These are phyloP conservation scores for Netelia melanura DNA, from an alignment of 2,888 invertebrate species.

Conservation along the genomic window DNA sequence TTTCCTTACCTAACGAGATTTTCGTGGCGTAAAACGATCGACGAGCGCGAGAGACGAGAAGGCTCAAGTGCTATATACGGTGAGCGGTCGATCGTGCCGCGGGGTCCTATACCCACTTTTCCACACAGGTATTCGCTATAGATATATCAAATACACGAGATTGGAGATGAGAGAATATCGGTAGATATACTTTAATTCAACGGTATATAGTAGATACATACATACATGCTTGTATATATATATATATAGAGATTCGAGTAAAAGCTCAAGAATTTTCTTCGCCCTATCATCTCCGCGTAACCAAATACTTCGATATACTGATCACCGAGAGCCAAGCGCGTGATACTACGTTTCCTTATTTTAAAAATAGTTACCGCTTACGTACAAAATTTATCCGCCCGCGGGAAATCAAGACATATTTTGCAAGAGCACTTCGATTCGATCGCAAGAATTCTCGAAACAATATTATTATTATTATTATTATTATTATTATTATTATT, in stretches of 20 bases:
- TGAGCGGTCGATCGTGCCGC: constrained; percentile 42
- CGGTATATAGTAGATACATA: not conserved
- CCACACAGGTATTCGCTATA: not conserved
- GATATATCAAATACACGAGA: constrained; percentile 23
- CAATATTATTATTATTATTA: not conserved
- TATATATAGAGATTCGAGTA: constrained; percentile 14
- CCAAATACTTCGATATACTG: constrained; percentile 45
- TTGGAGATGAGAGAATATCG: constrained; percentile 56
- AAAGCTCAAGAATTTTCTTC: constrained; percentile 41
- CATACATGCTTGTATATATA: constrained; percentile 33
- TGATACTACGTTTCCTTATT: not conserved
- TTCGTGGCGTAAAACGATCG: constrained; percentile 66
- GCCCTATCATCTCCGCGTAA: constrained; percentile 12
- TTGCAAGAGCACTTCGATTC: constrained; percentile 12
- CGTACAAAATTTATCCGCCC: not conserved
- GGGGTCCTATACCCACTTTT: constrained; percentile 8
- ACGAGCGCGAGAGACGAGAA: constrained; percentile 35
- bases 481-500: no score
- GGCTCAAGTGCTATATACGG: constrained; percentile 15
- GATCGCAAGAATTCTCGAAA: constrained; percentile 6
- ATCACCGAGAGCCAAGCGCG: not conserved
- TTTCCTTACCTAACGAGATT: constrained; percentile 69
- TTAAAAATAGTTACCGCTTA: not conserved
- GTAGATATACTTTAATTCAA: constrained; percentile 19
- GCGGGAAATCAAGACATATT: not conserved